A percentile compares a stretch with the other conserved stretches of the same genome.
Evolutionary conservation across 2,113 vertebrate species (phyloP).

Genomic region (Antigone vipio): DNA sequence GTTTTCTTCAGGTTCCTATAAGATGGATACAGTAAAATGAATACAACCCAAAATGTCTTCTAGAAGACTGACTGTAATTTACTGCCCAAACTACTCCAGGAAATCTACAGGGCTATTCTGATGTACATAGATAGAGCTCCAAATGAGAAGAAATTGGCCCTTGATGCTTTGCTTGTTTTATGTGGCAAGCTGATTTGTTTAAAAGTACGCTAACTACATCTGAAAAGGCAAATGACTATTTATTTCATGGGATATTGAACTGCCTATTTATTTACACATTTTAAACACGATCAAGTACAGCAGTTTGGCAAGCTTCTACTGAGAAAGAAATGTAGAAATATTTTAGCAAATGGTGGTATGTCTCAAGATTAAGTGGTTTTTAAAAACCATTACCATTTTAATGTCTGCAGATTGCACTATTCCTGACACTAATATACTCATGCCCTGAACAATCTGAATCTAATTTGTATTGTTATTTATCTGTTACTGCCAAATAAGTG

Average conservation of each 20-base stretch:
- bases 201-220: slow-evolving; percentile 30
- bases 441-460: slow-evolving; percentile 23
- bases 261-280: slow-evolving; percentile 55
- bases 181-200: slow-evolving; percentile 31
- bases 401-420: slow-evolving; percentile 44
- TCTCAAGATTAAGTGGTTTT: slow-evolving; percentile 56
- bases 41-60: background rate
- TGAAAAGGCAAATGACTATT: slow-evolving; percentile 51
- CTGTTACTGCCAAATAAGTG: background rate
- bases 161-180: background rate
- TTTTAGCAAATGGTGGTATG: slow-evolving; percentile 53
- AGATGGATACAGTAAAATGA: background rate
- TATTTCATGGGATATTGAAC: slow-evolving; percentile 64
- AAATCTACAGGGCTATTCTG: background rate
- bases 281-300: slow-evolving; percentile 50
- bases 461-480: slow-evolving; percentile 54
- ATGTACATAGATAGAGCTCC: background rate
- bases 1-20: background rate
- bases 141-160: background rate
- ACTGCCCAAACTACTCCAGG: background rate
- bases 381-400: slow-evolving; percentile 57
- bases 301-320: slow-evolving; percentile 58
- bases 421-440: slow-evolving; percentile 33
- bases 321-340: slow-evolving; percentile 47
- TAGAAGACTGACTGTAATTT: background rate